A percentile compares a stretch with the other conserved stretches of the same genome.
phyloP scores from a whole-genome alignment of 1,140 invertebrate genomes.

The Tyrophagus putrescentiae region DNA sequence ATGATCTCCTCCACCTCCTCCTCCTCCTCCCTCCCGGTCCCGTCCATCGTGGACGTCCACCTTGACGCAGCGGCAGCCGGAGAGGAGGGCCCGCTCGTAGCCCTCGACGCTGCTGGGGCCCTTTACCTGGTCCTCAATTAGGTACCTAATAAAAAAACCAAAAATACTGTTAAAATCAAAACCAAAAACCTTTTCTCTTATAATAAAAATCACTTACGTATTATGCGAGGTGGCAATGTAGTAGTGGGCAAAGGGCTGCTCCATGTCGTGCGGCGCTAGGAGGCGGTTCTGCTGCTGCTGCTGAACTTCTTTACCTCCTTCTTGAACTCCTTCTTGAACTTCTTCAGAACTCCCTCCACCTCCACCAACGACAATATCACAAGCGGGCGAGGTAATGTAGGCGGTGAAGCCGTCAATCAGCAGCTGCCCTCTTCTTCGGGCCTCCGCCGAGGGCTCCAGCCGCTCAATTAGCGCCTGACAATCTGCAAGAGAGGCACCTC shows the following conservation, averaged over 20 bases:
- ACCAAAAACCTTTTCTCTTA: constrained; percentile 8
- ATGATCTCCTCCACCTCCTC: no score
- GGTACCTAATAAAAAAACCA: constrained; percentile 33
- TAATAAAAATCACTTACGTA: constrained; percentile 31
- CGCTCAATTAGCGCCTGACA: constrained; percentile 42
- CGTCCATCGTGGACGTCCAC: constrained; percentile 47
- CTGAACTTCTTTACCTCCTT: no score
- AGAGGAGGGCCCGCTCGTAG: constrained; percentile 37
- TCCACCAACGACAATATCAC: constrained; percentile 43
- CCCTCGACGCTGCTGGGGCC: constrained; percentile 43
- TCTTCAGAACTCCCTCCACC: constrained; percentile 32
- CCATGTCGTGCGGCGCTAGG: constrained; percentile 42
- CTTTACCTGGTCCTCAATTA: constrained; percentile 43
- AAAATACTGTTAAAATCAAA: not conserved
- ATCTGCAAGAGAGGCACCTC: constrained; percentile 38
- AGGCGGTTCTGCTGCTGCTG: constrained; percentile 33
- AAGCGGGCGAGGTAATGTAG: constrained; percentile 43
- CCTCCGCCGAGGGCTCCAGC: constrained; percentile 45
- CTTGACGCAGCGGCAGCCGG: constrained; percentile 30
- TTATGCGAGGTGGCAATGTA: constrained; percentile 43
- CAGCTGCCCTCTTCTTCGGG: constrained; percentile 39
- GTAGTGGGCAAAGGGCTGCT: constrained; percentile 40
- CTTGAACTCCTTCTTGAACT: no score
- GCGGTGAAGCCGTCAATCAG: constrained; percentile 48
- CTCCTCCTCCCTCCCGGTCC: no score